These are phyloP conservation scores for Epinephelus moara DNA, from an alignment of 2,113 vertebrate species.

Conservation along the genomic window DNA sequence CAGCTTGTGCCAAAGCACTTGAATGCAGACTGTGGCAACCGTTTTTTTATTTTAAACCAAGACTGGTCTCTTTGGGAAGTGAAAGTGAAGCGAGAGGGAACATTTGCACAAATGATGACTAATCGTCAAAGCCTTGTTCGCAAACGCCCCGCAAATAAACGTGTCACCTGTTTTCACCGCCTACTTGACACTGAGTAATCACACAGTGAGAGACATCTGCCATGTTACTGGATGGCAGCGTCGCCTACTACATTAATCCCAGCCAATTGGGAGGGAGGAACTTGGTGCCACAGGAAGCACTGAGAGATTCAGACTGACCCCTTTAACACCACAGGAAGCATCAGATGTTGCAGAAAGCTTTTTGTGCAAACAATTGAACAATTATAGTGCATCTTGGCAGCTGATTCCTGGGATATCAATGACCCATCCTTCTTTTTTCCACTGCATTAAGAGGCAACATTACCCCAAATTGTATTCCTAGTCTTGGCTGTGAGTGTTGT, in stretches of 20 bases:
- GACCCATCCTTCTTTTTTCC: neutral
- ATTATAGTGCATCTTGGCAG: neutral
- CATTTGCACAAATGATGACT: slow-evolving; percentile 76
- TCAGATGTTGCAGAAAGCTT: slow-evolving; percentile 16
- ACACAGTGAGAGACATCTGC: slow-evolving; percentile 72
- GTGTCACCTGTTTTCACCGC: slow-evolving; percentile 78
- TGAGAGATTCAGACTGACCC: slow-evolving; percentile 11
- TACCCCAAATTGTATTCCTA: neutral
- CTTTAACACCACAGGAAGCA: neutral
- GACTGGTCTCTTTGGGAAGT: slow-evolving; percentile 22
- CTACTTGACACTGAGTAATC: slow-evolving; percentile 79
- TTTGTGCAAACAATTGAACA: slow-evolving; percentile 15
- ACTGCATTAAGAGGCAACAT: neutral
- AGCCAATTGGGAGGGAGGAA: slow-evolving; percentile 29
- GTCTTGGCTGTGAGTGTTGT: neutral
- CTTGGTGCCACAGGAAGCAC: slow-evolving; percentile 35
- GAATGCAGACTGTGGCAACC: slow-evolving; percentile 4
- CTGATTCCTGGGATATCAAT: neutral
- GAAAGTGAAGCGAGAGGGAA: slow-evolving; percentile 51
- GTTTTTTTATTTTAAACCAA: slow-evolving; percentile 38
- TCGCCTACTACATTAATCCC: slow-evolving; percentile 25
- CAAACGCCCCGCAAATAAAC: slow-evolving; percentile 71
- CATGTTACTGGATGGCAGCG: slow-evolving; percentile 49
- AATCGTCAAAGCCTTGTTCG: slow-evolving; percentile 58
- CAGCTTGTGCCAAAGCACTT: slow-evolving; percentile 1